Conservation (phyloP, 2,113 vertebrate species). For the Dicerorhinus sumatrensis region DNA sequence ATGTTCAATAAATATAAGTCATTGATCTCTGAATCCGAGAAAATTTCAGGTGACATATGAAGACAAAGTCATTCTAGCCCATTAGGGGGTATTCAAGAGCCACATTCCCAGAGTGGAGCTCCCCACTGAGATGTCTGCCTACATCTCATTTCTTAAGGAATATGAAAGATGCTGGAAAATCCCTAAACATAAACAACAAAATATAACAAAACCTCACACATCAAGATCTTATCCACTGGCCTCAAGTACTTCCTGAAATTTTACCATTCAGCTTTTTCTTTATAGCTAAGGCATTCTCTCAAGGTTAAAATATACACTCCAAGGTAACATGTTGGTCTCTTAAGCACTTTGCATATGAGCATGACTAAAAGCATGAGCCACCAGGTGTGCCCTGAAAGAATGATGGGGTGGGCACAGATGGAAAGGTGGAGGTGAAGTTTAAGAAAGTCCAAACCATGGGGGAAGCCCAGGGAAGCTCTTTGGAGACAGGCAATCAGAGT, state of each 20-base stretch:
- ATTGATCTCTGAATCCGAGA: neutral
- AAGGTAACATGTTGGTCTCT: neutral
- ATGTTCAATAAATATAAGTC: neutral
- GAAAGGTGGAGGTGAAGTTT: neutral
- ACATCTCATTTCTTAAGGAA: neutral
- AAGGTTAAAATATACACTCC: neutral
- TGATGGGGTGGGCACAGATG: neutral
- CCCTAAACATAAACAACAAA: neutral
- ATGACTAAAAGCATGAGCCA: neutral
- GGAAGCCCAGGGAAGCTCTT: neutral
- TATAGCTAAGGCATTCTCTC: neutral
- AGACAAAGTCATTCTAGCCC: neutral
- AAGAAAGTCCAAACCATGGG: neutral
- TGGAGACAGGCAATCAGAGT: neutral
- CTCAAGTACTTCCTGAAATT: neutral
- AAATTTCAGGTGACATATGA: neutral
- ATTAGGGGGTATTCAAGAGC: neutral
- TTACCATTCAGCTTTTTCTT: neutral
- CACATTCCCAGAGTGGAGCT: neutral
- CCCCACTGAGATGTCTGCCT: neutral
- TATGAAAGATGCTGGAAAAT: neutral
- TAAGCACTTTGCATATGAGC: neutral
- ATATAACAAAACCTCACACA: neutral
- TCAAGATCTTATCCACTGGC: neutral
- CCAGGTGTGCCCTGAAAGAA: neutral